Conservation (phyloP, 1,140 invertebrate species). For the Pararge aegeria region DNA sequence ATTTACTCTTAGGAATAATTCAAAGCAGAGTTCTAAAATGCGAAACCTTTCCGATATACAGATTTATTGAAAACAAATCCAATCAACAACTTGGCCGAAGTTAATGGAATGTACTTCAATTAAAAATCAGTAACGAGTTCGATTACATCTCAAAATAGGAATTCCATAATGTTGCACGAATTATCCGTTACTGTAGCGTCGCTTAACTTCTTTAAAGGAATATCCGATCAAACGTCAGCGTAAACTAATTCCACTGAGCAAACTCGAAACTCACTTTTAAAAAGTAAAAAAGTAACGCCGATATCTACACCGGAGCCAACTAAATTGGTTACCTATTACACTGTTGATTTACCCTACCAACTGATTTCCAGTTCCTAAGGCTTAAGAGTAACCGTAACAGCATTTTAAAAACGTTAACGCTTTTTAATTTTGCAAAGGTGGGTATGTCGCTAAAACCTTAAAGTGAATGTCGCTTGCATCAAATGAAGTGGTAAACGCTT, state of each 20-base stretch:
- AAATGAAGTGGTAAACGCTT: conserved; percentile 11
- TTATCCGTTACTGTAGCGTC: conserved; percentile 49
- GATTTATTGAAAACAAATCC: conserved; percentile 31
- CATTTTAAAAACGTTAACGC: neutral
- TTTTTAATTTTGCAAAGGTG: too few species aligned
- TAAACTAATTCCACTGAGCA: conserved; percentile 74
- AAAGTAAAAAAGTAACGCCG: conserved; percentile 56
- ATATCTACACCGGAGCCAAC: conserved; percentile 58
- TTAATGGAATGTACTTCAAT: conserved; percentile 33
- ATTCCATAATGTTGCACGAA: conserved; percentile 56
- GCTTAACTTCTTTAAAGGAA: conserved; percentile 73
- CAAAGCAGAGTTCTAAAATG: conserved; percentile 5
- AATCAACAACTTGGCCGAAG: conserved; percentile 19
- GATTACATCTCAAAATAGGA: conserved; percentile 49
- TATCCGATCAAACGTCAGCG: conserved; percentile 74
- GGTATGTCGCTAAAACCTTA: neutral
- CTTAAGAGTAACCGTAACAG: conserved; percentile 8
- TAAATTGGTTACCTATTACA: conserved; percentile 73
- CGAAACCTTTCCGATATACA: conserved; percentile 18
- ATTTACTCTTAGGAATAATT: neutral
- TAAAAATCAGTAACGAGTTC: conserved; percentile 43
- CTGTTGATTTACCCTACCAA: conserved; percentile 48
- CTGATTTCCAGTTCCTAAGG: conserved; percentile 22
- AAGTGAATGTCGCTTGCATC: neutral
- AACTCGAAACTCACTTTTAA: conserved; percentile 65